Evolutionary conservation across 2,888 invertebrate genomes (phyloP), one percentile per base, ranked within the genome.

Genomic region (Phalera bucephala): DNA sequence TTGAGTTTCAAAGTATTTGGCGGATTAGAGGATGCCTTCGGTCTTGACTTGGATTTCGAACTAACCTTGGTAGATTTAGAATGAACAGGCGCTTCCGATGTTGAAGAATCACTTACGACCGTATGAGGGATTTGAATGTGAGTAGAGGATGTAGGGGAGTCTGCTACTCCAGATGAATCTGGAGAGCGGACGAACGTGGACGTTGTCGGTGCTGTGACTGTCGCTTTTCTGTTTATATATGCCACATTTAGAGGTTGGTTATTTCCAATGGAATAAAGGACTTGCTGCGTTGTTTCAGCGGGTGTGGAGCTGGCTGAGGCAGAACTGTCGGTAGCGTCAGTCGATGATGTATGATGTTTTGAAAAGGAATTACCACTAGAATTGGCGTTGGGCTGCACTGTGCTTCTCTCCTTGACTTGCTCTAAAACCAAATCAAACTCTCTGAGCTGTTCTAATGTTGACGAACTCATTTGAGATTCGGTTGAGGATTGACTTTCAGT

Each of bases 381-480:
- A 22, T 55, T 73, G 10, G 71, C 48, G 31, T 64, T 75, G 0
- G 92, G 91, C 46, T 92, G 92, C 2, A 92, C 93, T 13, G 92
- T 93, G 55, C 94, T 94, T 42, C 94, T 85, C 71, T 95, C 95
- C 67, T 95, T 95, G 0, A 95, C 94, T 82, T 95, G 95, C 64
- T 95, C 95, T 41, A 95, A 83, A 0, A 95, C 95, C 82, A 94
- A 93, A 68, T 95, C 95, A 58, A 95, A 95, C 68, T 95, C 95
- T 35, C 95, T 82, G 5, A 95, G 72, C 61, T 95, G 95, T 72
- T 95, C 95, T 31, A 95, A 77, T 0, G 95, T 95, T 0, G 94
- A 94, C 0, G 94, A 93, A 68, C 94, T 94, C 62, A 95, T 92
- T 63, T 92, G 91, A n/a, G 92, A 87, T 61, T 93, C 92, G 0